These are phyloP conservation scores for Listronotus bonariensis DNA, from an alignment of 1,140 invertebrate species.

Conservation along the genomic window DNA sequence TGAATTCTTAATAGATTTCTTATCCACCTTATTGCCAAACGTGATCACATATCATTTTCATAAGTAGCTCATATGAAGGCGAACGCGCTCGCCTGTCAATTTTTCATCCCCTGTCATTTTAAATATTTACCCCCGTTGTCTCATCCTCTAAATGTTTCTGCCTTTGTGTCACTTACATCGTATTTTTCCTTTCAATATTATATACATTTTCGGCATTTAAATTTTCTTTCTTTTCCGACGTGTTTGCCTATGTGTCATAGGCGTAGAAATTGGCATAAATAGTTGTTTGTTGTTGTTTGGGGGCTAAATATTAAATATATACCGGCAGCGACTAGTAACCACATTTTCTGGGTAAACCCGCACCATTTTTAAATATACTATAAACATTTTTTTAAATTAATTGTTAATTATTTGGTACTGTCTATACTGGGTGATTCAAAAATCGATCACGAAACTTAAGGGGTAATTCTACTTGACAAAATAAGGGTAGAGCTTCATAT, in stretches of 20 bases:
- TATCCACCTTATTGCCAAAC: conserved; percentile 18
- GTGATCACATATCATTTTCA: conserved; percentile 24
- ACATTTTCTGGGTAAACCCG: too few species aligned
- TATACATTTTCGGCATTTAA: conserved; percentile 23
- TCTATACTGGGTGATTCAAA: too few species aligned
- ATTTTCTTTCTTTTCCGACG: conserved; percentile 10
- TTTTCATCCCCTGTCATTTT: conserved; percentile 26
- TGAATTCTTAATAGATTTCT: conserved; percentile 24
- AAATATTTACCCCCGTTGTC: conserved; percentile 27
- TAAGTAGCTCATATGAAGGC: conserved; percentile 14
- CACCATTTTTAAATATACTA: too few species aligned
- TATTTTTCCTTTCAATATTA: conserved; percentile 28
- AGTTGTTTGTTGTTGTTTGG: too few species aligned
- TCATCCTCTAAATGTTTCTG: conserved; percentile 24
- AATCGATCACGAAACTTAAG: too few species aligned
- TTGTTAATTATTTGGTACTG: too few species aligned
- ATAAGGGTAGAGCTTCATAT: too few species aligned
- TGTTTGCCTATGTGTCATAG: neutral
- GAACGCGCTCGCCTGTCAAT: conserved; percentile 13
- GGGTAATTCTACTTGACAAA: too few species aligned
- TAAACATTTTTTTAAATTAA: too few species aligned
- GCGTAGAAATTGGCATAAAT: neutral
- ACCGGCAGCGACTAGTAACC: too few species aligned
- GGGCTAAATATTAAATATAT: too few species aligned
- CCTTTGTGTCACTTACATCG: conserved; percentile 22